phyloP scores from a whole-genome alignment of 2,113 vertebrate species.

The Stegostoma tigrinum region DNA sequence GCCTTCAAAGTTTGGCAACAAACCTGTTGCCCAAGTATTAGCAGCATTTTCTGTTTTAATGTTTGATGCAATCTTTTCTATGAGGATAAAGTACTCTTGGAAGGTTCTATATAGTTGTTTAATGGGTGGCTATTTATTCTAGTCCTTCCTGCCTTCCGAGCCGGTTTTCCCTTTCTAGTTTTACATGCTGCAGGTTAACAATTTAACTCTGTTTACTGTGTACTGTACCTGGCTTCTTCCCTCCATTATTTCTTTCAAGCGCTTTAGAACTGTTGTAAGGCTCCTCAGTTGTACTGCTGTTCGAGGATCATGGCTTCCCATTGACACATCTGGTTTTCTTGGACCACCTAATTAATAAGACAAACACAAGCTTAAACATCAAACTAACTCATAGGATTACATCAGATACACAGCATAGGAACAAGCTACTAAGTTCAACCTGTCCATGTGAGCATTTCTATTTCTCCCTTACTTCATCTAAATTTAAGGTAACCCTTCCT shows the following conservation, averaged over 20 bases:
- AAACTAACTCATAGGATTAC: neutral
- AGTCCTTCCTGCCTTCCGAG: neutral
- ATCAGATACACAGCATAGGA: neutral
- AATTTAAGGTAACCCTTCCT: neutral
- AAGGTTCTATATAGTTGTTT: neutral
- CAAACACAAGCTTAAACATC: neutral
- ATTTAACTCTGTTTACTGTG: neutral
- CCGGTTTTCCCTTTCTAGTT: neutral
- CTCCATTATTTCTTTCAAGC: constrained; percentile 98
- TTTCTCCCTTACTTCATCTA: neutral
- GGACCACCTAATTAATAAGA: constrained; percentile 63
- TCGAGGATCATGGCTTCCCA: constrained; percentile 86
- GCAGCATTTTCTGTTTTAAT: neutral
- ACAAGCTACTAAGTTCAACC: neutral
- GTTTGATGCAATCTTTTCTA: neutral
- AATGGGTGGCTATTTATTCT: neutral
- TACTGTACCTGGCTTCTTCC: constrained; percentile 87
- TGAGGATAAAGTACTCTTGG: neutral
- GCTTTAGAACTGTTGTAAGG: constrained; percentile 83
- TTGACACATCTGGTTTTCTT: constrained; percentile 75
- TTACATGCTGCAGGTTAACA: neutral
- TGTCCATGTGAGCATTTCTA: neutral
- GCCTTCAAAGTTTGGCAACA: neutral
- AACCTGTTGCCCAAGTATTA: neutral
- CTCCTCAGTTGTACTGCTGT: constrained; percentile 91